Evolutionary conservation across 2,888 invertebrate genomes (phyloP), one percentile per base, ranked within the genome.

Genomic region (Microlaimidae sp.): DNA sequence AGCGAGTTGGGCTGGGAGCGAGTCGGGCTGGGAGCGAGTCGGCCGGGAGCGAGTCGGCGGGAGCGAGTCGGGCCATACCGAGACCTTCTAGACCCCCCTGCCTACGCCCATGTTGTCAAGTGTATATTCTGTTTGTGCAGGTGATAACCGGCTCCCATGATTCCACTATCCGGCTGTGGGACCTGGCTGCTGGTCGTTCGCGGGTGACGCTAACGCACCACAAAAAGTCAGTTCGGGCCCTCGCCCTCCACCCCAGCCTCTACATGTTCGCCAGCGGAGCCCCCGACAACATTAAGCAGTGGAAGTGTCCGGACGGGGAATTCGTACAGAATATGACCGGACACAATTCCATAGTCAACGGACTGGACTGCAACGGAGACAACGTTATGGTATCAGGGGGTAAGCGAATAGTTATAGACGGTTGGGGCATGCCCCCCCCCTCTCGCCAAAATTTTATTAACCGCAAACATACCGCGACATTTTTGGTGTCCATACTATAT

Each of bases 251-350:
- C 67, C 79, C 79, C 1, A 71, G 71, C 2, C 57, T 67, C 29
- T 80, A 93, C 71, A 90, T 90, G 78, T 95, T 99, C 73, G 95
- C 88, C 0, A 92, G 92, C 0, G 97, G 88, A 0, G 92, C 93
- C 0, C 92, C 97, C 0, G 95, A 97, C 70, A 95, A 97, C 69
- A 88, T 99, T 59, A 97, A 97, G 69, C 92, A 95, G 70, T 97
- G 97, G 97, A 87, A 85, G 70, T 92, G 92, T 67, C 95, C 93
- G 0, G 89, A 95, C 64, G 90, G 95, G 1, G 85, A 86, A 69
- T 97, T 97, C 69, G 82, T 95, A 53, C 95, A 95, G 70, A 95
- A 93, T 71, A 26, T 97, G 53, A 82, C 87, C 0, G 95, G 95
- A 0, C 97, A 97, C 71, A 95, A 89, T 71, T 85, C 93, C 0